A percentile compares a stretch with the other conserved stretches of the same genome.
Evolutionary conservation across 2,113 vertebrate species (phyloP).

Genomic region (Craseonycteris thonglongyai): DNA sequence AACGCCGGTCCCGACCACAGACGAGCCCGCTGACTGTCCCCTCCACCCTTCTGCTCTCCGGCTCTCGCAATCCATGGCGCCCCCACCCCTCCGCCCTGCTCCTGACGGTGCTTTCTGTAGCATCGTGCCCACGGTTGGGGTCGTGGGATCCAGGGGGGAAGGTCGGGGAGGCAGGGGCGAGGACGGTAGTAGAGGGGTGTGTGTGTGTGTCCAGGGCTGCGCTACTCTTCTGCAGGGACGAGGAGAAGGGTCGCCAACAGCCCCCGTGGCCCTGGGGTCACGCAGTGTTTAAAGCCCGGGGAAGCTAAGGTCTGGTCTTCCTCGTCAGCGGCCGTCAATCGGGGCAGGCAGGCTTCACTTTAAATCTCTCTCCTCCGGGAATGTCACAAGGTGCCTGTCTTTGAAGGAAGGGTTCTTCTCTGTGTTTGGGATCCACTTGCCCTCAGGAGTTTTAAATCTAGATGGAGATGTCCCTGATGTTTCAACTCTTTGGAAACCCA

Average conservation of each 20-base stretch:
- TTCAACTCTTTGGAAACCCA: background rate
- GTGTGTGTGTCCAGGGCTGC: background rate
- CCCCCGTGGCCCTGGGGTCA: background rate
- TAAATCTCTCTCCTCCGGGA: background rate
- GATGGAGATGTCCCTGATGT: background rate
- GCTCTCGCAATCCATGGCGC: background rate
- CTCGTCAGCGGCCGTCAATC: background rate
- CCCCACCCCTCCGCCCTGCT: conserved; percentile 1
- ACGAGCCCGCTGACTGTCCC: background rate
- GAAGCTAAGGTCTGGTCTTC: background rate
- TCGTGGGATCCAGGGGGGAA: background rate
- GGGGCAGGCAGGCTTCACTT: conserved; percentile 35
- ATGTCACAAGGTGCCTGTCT: conserved; percentile 37
- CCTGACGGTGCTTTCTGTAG: conserved; percentile 61
- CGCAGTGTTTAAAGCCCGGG: background rate
- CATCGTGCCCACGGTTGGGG: background rate
- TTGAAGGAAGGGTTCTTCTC: conserved; percentile 31
- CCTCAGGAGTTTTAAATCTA: conserved; percentile 30
- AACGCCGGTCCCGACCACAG: background rate
- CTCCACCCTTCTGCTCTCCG: background rate
- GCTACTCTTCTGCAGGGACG: background rate
- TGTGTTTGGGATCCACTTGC: conserved; percentile 28
- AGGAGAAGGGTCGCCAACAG: background rate
- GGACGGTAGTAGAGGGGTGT: background rate
- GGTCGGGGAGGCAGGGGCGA: background rate